phyloP scores from a whole-genome alignment of 2,888 invertebrate genomes.

The Theretra japonica region DNA sequence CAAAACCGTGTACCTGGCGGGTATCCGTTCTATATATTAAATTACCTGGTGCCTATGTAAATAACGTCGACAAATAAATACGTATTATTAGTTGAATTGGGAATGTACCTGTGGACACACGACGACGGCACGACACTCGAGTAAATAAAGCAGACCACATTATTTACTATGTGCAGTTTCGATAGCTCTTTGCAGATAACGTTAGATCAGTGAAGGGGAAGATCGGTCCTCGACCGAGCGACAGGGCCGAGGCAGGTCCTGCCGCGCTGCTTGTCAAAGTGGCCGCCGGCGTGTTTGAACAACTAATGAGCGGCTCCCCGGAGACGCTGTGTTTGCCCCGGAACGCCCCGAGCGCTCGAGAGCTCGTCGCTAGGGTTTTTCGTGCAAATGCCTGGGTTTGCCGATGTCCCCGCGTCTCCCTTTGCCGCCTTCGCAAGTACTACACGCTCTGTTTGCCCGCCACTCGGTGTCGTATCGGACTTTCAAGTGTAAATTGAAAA shows the following conservation, averaged over 20 bases:
- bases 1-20: background rate
- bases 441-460: slow-evolving; percentile 60
- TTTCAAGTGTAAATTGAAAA: slow-evolving; percentile 69
- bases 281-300: slow-evolving; percentile 82
- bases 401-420: slow-evolving; percentile 50
- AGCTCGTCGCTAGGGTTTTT: slow-evolving; percentile 65
- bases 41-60: background rate
- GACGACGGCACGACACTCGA: slow-evolving; percentile 41
- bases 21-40: background rate
- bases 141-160: slow-evolving; percentile 65
- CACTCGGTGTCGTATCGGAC: slow-evolving; percentile 68
- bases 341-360: slow-evolving; percentile 63
- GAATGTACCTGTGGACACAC: slow-evolving; percentile 45
- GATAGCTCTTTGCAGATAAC: slow-evolving; percentile 72
- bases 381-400: slow-evolving; percentile 65
- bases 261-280: slow-evolving; percentile 80
- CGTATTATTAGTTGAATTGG: slow-evolving; percentile 45
- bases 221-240: slow-evolving; percentile 62
- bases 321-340: slow-evolving; percentile 79
- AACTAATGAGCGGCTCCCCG: slow-evolving; percentile 83
- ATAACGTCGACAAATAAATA: slow-evolving; percentile 29
- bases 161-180: slow-evolving; percentile 69
- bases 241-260: slow-evolving; percentile 58
- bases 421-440: slow-evolving; percentile 45
- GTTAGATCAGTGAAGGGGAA: slow-evolving; percentile 77